Percentiles rank a stretch among this genome's conserved stretches.
These are phyloP conservation scores for Euura lappo DNA, from an alignment of 1,140 invertebrate species.

Conservation along the genomic window DNA sequence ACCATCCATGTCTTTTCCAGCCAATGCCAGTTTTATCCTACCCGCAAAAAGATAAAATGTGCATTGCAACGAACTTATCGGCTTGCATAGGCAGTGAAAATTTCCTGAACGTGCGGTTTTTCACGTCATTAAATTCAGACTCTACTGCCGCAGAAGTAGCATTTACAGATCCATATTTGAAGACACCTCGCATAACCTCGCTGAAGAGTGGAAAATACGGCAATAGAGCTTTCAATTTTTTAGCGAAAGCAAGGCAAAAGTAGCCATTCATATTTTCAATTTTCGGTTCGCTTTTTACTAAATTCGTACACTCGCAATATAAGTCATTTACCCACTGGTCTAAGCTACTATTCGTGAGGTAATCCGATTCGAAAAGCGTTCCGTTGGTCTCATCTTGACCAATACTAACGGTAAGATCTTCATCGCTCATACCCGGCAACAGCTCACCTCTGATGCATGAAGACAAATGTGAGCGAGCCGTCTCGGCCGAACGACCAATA, in stretches of 20 bases:
- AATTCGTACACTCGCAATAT: background rate
- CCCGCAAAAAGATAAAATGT: conserved; percentile 6
- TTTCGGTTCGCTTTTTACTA: background rate
- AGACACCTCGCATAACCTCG: background rate
- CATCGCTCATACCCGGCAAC: too few relatives aligned
- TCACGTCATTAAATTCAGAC: conserved; percentile 19
- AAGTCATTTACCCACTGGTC: background rate
- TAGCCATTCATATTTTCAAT: background rate
- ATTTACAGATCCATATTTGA: conserved; percentile 10
- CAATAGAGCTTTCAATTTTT: conserved; percentile 8
- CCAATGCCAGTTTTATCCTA: background rate
- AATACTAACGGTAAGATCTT: too few relatives aligned
- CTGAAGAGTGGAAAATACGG: conserved; percentile 16
- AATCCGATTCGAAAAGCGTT: background rate
- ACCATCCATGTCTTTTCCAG: background rate
- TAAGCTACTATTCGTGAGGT: background rate
- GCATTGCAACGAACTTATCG: conserved; percentile 22
- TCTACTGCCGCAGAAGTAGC: conserved; percentile 16
- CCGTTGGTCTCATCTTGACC: background rate
- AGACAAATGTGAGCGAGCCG: background rate
- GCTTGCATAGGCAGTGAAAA: conserved; percentile 17
- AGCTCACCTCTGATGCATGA: too few relatives aligned
- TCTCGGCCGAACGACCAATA: background rate
- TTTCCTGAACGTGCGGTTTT: conserved; percentile 19
- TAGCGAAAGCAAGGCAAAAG: background rate